Evolutionary conservation across 2,888 invertebrate species (phyloP).

Genomic region (Chaitophorus viminalis): DNA sequence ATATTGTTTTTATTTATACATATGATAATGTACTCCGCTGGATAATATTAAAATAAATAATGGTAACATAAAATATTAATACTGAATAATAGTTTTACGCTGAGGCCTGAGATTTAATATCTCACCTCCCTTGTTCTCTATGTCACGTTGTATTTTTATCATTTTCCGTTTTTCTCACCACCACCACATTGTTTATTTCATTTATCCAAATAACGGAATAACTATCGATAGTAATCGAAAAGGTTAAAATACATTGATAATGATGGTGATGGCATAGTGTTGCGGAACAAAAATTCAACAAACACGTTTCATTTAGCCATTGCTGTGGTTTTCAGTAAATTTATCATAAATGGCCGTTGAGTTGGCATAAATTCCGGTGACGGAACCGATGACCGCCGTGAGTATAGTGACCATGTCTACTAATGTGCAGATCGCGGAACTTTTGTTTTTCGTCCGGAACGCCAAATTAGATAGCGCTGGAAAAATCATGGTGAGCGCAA

Average conservation of each 20-base stretch:
- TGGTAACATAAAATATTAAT: slow-evolving; percentile 37
- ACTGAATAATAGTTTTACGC: slow-evolving; percentile 7
- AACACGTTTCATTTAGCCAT: slow-evolving; percentile 12
- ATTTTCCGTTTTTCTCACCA: background rate
- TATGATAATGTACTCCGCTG: background rate
- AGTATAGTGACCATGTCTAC: slow-evolving; percentile 18
- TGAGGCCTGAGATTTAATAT: background rate
- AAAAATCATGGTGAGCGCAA: slow-evolving; percentile 85
- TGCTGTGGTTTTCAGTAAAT: background rate
- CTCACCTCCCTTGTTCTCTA: background rate
- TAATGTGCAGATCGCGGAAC: background rate
- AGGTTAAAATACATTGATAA: background rate
- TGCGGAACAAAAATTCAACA: slow-evolving; percentile 2
- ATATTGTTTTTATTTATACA: background rate
- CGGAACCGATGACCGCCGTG: slow-evolving; percentile 26
- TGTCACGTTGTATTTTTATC: background rate
- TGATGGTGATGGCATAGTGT: background rate
- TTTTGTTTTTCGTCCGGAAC: slow-evolving; percentile 66
- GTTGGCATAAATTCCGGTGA: slow-evolving; percentile 47
- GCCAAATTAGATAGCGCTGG: slow-evolving; percentile 88
- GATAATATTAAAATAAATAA: background rate
- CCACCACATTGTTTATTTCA: background rate
- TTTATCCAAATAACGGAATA: background rate
- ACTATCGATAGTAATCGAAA: background rate
- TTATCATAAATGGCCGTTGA: slow-evolving; percentile 35